Evolutionary conservation across 64 coral and sea anemone genomes (phyloP), one percentile per base, ranked within the genome.

Genomic region (Actinia equina): DNA sequence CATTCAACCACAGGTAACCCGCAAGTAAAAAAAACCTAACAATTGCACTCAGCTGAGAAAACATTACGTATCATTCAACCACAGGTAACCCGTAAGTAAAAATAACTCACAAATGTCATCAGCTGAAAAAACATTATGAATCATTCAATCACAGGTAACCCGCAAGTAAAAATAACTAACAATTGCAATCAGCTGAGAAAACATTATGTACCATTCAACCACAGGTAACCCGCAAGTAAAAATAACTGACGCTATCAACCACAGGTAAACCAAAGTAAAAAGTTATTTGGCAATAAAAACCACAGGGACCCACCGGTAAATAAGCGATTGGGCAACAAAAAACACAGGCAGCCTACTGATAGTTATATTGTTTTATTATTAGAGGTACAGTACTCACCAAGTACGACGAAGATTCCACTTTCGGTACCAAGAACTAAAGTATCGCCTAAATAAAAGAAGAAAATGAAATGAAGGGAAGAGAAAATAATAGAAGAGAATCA

Each of bases 391-490:
- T 74, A 74, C 69, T 6, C 83, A 98, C 96, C 96, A 44, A 91
- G 65, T 3, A 98, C 46, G 19, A 93, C 83, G 51, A 80, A 94
- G 43, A 98, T 90, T 63, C 96, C 96, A 74, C 95, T 91, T 44
- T 98, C 96, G 82, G 96, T 98, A 52, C 96, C 90, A 43, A 98
- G 56, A 17, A 98, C 90, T n/a, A 98, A 46, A 26, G 84, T 78
- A 22, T 95, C 88, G 4, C 96, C 96, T 98, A 53, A 30, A 79
- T 56, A 82, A 10, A 56, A 18, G 15, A 85, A 44, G 15, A 43
- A 42, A 16, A 23, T 10, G 69, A 5, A 22, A 51, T 46, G 16
- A 17, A 63, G 60, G 16, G 4, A 20, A 63, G 60, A 18, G 16
- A 20, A 63, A 63, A 14, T 7, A 71, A 71, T n/a, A 7, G 22